Percentiles rank a stretch among this genome's conserved stretches.
These are phyloP conservation scores for Catalaphyllia jardinei DNA, from an alignment of 64 coral and sea anemone genomes.

Conservation along the genomic window DNA sequence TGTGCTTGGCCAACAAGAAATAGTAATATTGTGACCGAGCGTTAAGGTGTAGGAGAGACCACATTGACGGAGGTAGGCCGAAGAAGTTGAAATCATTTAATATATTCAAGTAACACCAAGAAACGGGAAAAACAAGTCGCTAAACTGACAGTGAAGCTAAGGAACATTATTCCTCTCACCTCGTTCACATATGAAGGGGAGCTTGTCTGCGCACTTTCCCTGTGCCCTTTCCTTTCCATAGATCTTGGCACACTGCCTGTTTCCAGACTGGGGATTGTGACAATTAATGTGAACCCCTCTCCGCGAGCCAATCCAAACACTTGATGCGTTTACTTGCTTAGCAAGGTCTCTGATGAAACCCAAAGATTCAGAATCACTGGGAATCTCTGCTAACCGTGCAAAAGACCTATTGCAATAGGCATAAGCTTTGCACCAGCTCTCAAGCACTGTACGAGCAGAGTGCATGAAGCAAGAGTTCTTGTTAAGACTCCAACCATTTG, in stretches of 20 bases:
- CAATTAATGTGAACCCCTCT: not conserved
- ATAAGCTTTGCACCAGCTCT: not conserved
- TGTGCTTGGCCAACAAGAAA: too few species aligned
- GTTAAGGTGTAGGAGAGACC: not conserved
- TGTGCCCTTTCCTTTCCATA: not conserved
- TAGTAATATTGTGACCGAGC: not conserved
- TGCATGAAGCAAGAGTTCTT: conserved; percentile 10
- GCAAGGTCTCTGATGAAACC: not conserved
- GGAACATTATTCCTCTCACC: not conserved
- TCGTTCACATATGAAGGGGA: conserved; percentile 28
- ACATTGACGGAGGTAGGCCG: not conserved
- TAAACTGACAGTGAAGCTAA: not conserved
- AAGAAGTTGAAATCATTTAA: not conserved
- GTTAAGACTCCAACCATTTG: conserved; percentile 9
- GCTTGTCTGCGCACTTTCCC: not conserved
- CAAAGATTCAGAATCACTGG: not conserved
- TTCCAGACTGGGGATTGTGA: not conserved
- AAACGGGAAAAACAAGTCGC: not conserved
- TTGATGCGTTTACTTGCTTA: not conserved
- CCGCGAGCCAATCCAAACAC: not conserved
- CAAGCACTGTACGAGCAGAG: not conserved
- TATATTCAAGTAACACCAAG: not conserved
- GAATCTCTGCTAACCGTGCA: not conserved
- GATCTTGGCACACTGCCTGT: not conserved
- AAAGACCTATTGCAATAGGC: not conserved